Base-by-base conservation (phyloP, 2,113 vertebrate species). In the Zingel zingel region DNA sequence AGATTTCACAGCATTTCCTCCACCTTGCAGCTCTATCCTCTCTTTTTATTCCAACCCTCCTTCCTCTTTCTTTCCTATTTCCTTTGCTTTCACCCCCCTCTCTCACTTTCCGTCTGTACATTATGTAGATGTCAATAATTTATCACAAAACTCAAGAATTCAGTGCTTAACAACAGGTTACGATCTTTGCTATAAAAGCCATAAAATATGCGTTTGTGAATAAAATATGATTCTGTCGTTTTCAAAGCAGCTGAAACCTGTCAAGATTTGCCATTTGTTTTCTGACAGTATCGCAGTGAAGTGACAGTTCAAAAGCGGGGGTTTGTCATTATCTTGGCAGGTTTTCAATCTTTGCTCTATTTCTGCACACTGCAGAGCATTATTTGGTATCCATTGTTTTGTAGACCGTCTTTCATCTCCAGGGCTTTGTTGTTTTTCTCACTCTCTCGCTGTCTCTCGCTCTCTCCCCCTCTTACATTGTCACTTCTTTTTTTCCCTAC, bases 321-420 rank as follows among this genome's bases (percentile, higher is more conserved):
- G 85, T 89, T 93, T 90, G 92, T 93, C 92, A 93, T 92, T 91
- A 92, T 93, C 93, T 93, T 94, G 93, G 92, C 93, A 94, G 93
- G 91, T 93, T 93, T 93, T 94, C 93, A 94, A 91, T 94, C 92
- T 93, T 91, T 93, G 91, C 93, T 93, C 92, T 93, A 94, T 93
- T 93, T 93, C 91, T 92, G 93, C 91, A 89, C 88, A 89, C 86
- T 39, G 84, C 85, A 3, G 74, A 89, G 88, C 89, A 89, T 91
- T 92, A 91, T 93, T 92, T 89, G 84, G 79, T 85, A 89, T 85
- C 91, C 82, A 88, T 92, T 94, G 91, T 94, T 93, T 93, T 91
- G 86, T 73, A 86, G 93, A 91, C 85, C 58, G 86, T 90, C 93
- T 93, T 93, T 94, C 89, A 94, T 94, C 92, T 93, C 76, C 72